Evolutionary conservation across 2,888 invertebrate genomes (phyloP).

Genomic region (Pseudococcus jackbeardsleyi): DNA sequence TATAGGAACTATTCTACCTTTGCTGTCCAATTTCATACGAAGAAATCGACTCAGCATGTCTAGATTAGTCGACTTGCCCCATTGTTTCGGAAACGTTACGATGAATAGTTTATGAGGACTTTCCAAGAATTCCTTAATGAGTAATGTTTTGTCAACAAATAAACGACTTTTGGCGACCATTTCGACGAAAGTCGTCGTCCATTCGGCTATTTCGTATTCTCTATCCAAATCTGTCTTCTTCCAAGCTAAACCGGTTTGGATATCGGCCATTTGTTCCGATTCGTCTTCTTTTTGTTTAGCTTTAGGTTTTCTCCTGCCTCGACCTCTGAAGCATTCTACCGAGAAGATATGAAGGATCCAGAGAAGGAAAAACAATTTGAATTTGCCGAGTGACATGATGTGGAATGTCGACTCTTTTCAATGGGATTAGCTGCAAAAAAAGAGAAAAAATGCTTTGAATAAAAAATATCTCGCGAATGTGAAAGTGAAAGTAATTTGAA

Average conservation of each 20-base stretch:
- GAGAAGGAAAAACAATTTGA: neutral
- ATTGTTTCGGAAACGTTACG: slow-evolving; percentile 2
- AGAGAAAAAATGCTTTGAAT: neutral
- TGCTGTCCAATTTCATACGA: neutral
- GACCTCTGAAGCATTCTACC: neutral
- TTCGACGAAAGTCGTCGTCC: slow-evolving; percentile 3
- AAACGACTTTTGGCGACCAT: neutral
- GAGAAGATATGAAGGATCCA: neutral
- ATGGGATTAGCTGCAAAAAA: neutral
- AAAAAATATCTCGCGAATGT: neutral
- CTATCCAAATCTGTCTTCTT: neutral
- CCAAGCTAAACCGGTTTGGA: neutral
- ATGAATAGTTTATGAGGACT: neutral
- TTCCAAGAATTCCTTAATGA: slow-evolving; percentile 31
- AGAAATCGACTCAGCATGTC: slow-evolving; percentile 19
- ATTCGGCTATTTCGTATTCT: slow-evolving; percentile 19
- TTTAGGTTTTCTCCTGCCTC: neutral
- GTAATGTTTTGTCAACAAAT: slow-evolving; percentile 5
- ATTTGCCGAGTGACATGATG: neutral
- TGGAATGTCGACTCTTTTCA: too few species aligned
- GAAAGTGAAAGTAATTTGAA: neutral
- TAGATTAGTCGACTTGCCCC: slow-evolving; percentile 21
- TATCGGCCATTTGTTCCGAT: neutral
- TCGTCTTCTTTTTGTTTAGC: neutral
- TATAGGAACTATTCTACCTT: neutral